Percentiles rank a stretch among this genome's conserved stretches.
Evolutionary conservation across 1,140 invertebrate genomes (phyloP).

Genomic region (Bombus sylvicola): DNA sequence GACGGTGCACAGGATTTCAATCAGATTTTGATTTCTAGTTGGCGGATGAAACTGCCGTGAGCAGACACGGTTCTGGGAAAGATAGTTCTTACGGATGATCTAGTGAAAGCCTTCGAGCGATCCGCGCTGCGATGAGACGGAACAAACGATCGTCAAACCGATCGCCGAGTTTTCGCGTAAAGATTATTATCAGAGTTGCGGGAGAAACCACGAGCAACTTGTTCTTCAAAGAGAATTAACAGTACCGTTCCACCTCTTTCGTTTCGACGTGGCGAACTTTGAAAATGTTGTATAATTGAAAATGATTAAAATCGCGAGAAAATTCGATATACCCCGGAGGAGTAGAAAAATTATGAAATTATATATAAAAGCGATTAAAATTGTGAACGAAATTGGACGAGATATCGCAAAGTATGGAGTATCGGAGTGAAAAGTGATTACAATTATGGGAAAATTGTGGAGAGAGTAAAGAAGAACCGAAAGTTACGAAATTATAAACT

Average conservation of each 20-base stretch:
- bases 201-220: neutral
- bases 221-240: neutral
- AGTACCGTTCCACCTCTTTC: neutral
- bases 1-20: neutral
- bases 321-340: too few species aligned
- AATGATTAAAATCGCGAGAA: neutral
- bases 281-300: neutral
- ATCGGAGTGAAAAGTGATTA: neutral
- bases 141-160: conserved; percentile 12
- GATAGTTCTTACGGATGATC: conserved; percentile 18
- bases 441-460: neutral
- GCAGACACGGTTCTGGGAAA: neutral
- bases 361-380: neutral
- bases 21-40: conserved; percentile 3
- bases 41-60: conserved; percentile 2
- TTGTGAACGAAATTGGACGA: neutral
- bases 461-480: neutral
- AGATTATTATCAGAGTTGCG: neutral
- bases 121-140: conserved; percentile 1
- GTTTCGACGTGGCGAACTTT: neutral
- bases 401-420: neutral
- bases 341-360: neutral
- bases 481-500: neutral
- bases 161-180: neutral
- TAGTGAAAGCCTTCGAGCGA: conserved; percentile 23